Base-by-base conservation (phyloP, 2,888 invertebrate species). In the Itoplectis maculator region DNA sequence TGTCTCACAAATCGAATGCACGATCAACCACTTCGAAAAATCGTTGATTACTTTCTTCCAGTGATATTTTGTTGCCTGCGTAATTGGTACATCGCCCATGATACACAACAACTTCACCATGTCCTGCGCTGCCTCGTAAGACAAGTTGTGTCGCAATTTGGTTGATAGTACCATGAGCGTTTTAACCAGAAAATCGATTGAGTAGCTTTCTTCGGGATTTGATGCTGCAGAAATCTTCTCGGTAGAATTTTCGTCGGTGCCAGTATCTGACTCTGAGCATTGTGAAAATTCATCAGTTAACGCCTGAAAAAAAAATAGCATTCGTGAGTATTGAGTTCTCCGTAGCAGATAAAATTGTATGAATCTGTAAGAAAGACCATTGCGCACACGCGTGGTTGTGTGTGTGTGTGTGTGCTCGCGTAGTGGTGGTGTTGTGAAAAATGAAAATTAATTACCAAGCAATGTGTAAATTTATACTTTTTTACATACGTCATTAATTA, bases 21-120 rank as follows among this genome's bases (percentile, higher is more conserved):
- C 65, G n/a, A 20, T 35, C 29, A 68, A 15, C 11, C 15, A 37
- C 9, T 8, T 56, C 4, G 68, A 18, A 56, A 74, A 73, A 37
- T 29, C 15, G 56, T 79, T 61, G 13, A 74, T n/a, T 45, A 79
- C 56, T 40, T 74, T 74, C 54, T 74, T 73, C 59, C 68, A 73
- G 18, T 63, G 45, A 45, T 79, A 70, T 61, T 79, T 74, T 23
- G 72, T 42, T 20, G 40, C 37, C 20, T 68, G 54, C 11, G 9
- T 47, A 11, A 18, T 20, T 15, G 29, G 13, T 20, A 40, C 18
- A 51, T 37, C 42, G 29, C 11, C 15, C 35, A 61, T 18, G 37
- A 49, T 20, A n/a, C 47, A 15, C 18, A 54, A 49, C 13, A 73
- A 29, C 37, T 23, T n/a, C 3, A 40, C 20, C 0, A 74, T 23